Evolutionary conservation across 2,797 vertebrate species (phyloP).

Genomic region (Bradypus variegatus): DNA sequence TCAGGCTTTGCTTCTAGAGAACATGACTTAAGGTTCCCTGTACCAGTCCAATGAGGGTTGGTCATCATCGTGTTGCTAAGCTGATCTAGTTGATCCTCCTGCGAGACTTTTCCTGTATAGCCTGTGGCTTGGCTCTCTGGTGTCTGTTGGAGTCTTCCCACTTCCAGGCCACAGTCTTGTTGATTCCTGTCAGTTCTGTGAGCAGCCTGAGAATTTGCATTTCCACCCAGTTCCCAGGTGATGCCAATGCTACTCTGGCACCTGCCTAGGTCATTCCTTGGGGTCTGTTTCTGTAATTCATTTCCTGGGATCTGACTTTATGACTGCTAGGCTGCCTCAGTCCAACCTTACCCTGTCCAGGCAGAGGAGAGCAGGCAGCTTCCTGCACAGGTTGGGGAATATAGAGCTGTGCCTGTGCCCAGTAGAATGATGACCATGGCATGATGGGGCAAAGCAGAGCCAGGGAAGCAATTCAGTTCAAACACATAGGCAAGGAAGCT

Average conservation of each 20-base stretch:
- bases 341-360: not conserved
- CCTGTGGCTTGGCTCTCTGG: not conserved
- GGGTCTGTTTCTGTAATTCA: not conserved
- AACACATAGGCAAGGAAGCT: not conserved
- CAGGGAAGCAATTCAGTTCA: not conserved
- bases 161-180: not conserved
- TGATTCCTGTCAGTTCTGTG: not conserved
- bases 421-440: not conserved
- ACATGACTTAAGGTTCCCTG: no score
- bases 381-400: not conserved
- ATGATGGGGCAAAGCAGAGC: not conserved
- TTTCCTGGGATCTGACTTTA: not conserved
- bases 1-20: not conserved
- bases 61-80: not conserved
- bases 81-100: not conserved
- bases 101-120: not conserved
- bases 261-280: not conserved
- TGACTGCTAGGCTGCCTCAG: not conserved
- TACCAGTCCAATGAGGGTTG: not conserved
- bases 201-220: not conserved
- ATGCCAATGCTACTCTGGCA: not conserved
- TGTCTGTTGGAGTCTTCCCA: not conserved
- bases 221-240: not conserved
- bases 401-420: not conserved
- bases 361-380: not conserved